Evolutionary conservation across 35 echinoderm and acorn worm genomes (phyloP), one percentile per base, ranked within the genome.

Genomic region (Patiria miniata): DNA sequence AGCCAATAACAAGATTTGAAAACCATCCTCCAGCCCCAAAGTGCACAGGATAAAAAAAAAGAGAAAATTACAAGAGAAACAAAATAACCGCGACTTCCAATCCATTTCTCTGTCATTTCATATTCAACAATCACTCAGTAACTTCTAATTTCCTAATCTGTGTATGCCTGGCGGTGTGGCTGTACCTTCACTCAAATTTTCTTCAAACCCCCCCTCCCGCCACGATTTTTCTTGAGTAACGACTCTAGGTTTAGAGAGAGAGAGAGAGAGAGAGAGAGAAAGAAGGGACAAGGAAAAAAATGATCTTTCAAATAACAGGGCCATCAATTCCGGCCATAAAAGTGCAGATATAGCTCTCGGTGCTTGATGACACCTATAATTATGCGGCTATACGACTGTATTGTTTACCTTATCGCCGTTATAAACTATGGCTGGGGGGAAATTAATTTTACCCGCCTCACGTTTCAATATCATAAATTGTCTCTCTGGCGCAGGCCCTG

Each of bases 281-380:
- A 9, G 16, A 29, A 30, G 9, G 34, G 29, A 30, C 19, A 73
- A 73, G 65, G 16, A 26, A 73, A 73, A 34, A 36, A 34, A 34
- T 32, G 23, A 73, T 73, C 76, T 79, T 79, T 39, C 68, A 79
- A 87, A 78, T 87, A 77, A 87, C 85, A 79, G 76, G 50, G 15
- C 68, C 83, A 54, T 60, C 85, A 57, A 87, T 73, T 23, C 18
- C 2, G 34, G 65, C 23, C 65, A 73, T 73, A 73, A 73, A 73
- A 73, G 65, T 73, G 65, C 65, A 73, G 65, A 73, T 73, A 73
- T 73, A 15, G 5, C 61, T 21, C 19, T 12, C 61, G 21, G 61
- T 26, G 34, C 65, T 73, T 30, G 65, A 73, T 73, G 65, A 73
- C 65, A 73, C 65, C 65, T 73, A 73, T 73, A 73, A 73, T 73